Base-by-base conservation (phyloP, 2,888 invertebrate genomes). In the Drosophila macrospina region DNA sequence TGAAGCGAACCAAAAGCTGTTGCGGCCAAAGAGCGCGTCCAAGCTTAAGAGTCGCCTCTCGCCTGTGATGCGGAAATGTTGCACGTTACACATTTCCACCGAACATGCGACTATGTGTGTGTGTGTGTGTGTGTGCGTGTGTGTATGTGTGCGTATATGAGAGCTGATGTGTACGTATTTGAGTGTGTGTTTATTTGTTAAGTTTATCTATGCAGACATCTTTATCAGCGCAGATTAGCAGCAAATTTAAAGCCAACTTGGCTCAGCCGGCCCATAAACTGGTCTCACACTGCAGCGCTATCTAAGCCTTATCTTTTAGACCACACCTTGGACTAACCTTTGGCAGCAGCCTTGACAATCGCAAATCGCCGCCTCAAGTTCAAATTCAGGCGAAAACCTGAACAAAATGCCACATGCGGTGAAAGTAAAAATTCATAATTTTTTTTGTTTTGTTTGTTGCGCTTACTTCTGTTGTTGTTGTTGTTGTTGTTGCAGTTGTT, bases 371-470 rank as follows among this genome's bases (percentile, higher is more conserved):
- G 65, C 56, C 80, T 77, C 71, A 66, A 70, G 70, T 86, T 83
- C 86, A 88, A 82, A 87, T 82, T 82, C 82, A 61, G 59, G 75
- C 63, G 65, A 79, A 60, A 78, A 86, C 82, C 74, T 80, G 86
- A 72, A 76, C 57, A 61, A 60, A 77, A 67, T 78, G 61, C 86
- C 88, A 73, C 90, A 83, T 89, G 90, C 75, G 89, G 90, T 90
- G 90, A 90, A 90, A 90, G 90, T 90, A 86, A 89, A 90, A 86
- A 89, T 89, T 89, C 88, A 90, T 90, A 88, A 86, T 83, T 90
- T 88, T 83, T 75, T 30, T 37, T 32, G 16, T 61, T 15, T 41
- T 11, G 20, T 37, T 1, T 44, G 47, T 7, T 47, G 42, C 7
- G 50, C 47, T 32, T 48, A 20, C 36, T 54, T 47, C 20, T 54